Conservation (phyloP, 2,888 invertebrate species). For the Polydrusus cervinus region DNA sequence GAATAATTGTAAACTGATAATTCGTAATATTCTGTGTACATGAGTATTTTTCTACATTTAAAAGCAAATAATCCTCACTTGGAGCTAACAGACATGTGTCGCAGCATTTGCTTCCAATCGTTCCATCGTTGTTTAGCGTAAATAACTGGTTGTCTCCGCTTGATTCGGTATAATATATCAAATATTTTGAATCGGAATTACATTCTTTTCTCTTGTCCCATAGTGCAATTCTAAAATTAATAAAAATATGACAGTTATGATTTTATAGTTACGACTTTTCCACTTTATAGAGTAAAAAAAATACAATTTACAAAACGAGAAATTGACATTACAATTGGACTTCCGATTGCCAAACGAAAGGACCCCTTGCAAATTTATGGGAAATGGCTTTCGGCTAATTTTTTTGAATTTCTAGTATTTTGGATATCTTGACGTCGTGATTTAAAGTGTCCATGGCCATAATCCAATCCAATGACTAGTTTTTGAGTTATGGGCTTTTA, state of each 20-base stretch:
- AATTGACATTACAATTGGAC: too few species aligned
- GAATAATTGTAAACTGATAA: background rate
- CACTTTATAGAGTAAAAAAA: too few species aligned
- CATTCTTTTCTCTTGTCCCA: conserved; percentile 10
- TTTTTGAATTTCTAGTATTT: too few species aligned
- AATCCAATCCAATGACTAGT: too few species aligned
- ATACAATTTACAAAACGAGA: too few species aligned
- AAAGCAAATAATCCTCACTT: background rate
- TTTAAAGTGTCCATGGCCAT: too few species aligned
- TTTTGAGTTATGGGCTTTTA: too few species aligned
- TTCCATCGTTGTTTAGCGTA: conserved; percentile 5
- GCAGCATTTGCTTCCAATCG: conserved; percentile 17
- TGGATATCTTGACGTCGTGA: too few species aligned
- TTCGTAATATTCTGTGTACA: background rate
- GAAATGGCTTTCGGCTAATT: too few species aligned
- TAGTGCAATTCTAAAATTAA: background rate
- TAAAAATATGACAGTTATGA: background rate
- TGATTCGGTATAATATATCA: background rate
- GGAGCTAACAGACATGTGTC: conserved; percentile 4
- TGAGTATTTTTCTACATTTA: conserved; percentile 7
- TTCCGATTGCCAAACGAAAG: too few species aligned
- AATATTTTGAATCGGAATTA: background rate
- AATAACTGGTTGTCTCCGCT: conserved; percentile 11
- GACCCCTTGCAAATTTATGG: too few species aligned
- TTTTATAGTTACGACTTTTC: too few species aligned